A percentile compares a stretch with the other conserved stretches of the same genome.
Conservation (phyloP, 2,797 vertebrate species). For the Acanthopagrus latus region DNA sequence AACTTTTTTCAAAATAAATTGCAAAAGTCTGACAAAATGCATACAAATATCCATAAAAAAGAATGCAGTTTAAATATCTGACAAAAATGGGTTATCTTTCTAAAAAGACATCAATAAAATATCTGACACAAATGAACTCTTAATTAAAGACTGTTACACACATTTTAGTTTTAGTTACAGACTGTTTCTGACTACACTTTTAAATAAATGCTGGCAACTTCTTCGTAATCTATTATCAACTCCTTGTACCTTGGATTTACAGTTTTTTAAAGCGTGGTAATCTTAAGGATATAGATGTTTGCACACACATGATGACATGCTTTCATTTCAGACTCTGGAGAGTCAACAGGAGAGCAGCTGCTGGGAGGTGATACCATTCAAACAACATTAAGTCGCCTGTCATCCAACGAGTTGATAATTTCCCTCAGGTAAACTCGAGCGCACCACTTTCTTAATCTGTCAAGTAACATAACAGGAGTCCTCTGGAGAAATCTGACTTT, state of each 20-base stretch:
- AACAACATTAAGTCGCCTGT: constrained; percentile 67
- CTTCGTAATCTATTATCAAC: constrained; percentile 19
- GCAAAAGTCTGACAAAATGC: no score
- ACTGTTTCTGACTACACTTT: background rate
- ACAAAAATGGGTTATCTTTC: no score
- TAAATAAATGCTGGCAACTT: background rate
- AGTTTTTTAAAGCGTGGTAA: constrained; percentile 29
- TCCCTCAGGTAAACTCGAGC: constrained; percentile 74
- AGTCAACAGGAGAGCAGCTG: constrained; percentile 73
- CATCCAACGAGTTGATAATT: constrained; percentile 76
- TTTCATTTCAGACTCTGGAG: constrained; percentile 54
- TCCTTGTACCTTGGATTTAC: constrained; percentile 7
- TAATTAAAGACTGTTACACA: no score
- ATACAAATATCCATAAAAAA: background rate
- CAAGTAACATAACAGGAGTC: constrained; percentile 58
- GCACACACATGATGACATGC: constrained; percentile 12
- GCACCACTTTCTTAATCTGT: constrained; percentile 71
- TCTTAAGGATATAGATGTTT: constrained; percentile 40
- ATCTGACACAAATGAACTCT: no score
- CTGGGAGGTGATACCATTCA: constrained; percentile 79
- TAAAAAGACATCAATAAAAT: no score
- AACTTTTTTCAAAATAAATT: no score
- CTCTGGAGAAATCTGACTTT: constrained; percentile 62
- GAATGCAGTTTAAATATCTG: background rate
- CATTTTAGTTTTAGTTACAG: no score